phyloP scores from a whole-genome alignment of 2,797 vertebrate species.

The Esox lucius region DNA sequence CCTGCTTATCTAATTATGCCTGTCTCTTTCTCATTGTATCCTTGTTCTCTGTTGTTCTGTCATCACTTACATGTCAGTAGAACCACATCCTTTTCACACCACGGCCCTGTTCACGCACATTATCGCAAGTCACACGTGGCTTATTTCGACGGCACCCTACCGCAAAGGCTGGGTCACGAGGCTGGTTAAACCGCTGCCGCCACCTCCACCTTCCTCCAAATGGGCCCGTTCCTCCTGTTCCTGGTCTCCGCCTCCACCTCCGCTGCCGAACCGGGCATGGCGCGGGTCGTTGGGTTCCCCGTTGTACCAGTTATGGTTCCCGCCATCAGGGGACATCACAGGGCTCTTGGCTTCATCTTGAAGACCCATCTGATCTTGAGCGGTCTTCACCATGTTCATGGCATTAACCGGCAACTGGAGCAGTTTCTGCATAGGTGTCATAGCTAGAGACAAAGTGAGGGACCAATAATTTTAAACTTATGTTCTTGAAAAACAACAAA shows the following conservation, averaged over 20 bases:
- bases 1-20: neutral
- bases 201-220: conserved; percentile 65
- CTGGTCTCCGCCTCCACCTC: conserved; percentile 49
- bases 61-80: neutral
- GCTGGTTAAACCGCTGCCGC: conserved; percentile 41
- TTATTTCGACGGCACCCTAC: conserved; percentile 74
- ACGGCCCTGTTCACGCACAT: neutral
- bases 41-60: neutral
- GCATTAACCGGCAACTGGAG: conserved; percentile 83
- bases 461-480: neutral
- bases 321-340: conserved; percentile 80
- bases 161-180: conserved; percentile 77
- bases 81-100: neutral
- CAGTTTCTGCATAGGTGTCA: conserved; percentile 87
- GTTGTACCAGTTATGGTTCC: conserved; percentile 86
- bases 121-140: neutral
- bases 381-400: conserved; percentile 80
- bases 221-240: conserved; percentile 51
- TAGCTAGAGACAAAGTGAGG: conserved; percentile 18
- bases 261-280: conserved; percentile 75
- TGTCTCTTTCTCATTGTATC: neutral
- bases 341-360: conserved; percentile 87
- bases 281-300: conserved; percentile 87
- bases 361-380: conserved; percentile 72
- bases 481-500: neutral